Evolutionary conservation across 2,888 invertebrate species (phyloP).

Genomic region (Dorcus hopei): DNA sequence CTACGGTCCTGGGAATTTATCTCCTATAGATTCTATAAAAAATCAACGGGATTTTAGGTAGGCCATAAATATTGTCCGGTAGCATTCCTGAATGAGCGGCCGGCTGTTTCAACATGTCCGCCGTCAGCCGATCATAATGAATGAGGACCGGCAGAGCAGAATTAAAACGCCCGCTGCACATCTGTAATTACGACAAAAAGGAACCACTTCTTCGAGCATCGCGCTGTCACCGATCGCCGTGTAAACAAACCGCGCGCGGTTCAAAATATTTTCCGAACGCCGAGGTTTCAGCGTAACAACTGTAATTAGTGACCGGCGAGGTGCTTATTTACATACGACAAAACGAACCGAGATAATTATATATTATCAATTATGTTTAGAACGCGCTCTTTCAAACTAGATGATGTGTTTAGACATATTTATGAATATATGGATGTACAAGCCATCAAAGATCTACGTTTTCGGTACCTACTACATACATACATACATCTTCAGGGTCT

Average conservation of each 20-base stretch:
- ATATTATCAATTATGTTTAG: no score
- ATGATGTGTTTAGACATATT: no score
- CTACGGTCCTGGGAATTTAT: slow-evolving; percentile 36
- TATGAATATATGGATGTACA: no score
- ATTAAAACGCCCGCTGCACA: slow-evolving; percentile 19
- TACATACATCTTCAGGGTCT: no score
- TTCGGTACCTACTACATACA: no score
- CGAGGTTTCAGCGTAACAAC: no score
- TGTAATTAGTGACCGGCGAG: no score
- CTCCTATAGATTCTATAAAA: slow-evolving; percentile 41
- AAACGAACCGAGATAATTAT: no score
- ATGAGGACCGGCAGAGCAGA: slow-evolving; percentile 36
- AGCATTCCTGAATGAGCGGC: slow-evolving; percentile 46
- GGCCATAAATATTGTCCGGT: slow-evolving; percentile 45
- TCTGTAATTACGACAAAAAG: slow-evolving; percentile 33
- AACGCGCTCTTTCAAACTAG: no score
- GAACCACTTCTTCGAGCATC: slow-evolving; percentile 1
- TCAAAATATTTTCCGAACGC: no score
- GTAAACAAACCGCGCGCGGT: not conserved
- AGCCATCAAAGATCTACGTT: no score
- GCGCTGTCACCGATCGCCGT: slow-evolving; percentile 6
- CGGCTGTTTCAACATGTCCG: slow-evolving; percentile 45
- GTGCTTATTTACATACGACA: no score
- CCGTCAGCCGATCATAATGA: slow-evolving; percentile 42
- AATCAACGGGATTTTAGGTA: slow-evolving; percentile 40